A percentile compares a stretch with the other conserved stretches of the same genome.
Conservation (phyloP, 2,113 vertebrate genomes). For the Misgurnus mizolepis region DNA sequence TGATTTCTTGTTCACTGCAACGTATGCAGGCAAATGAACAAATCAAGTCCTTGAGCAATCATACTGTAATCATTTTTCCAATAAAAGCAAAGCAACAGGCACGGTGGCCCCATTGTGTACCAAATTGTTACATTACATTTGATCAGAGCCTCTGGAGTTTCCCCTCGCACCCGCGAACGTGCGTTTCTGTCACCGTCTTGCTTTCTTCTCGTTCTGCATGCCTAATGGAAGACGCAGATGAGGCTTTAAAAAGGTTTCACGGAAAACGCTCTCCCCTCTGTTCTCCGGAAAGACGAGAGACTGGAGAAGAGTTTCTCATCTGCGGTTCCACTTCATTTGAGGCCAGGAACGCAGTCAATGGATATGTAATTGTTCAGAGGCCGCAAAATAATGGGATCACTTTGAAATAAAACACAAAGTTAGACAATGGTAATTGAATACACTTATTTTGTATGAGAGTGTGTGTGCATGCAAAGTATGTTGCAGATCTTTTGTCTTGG, state of each 20-base stretch:
- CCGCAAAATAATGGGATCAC: constrained; percentile 70
- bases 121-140: constrained; percentile 22
- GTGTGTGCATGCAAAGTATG: constrained; percentile 24
- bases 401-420: constrained; percentile 68
- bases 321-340: constrained; percentile 73
- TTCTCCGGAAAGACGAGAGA: constrained; percentile 55
- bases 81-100: constrained; percentile 10
- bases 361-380: constrained; percentile 72
- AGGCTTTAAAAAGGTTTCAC: constrained; percentile 59
- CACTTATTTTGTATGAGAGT: constrained; percentile 45
- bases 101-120: constrained; percentile 9
- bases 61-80: constrained; percentile 22
- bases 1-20: neutral
- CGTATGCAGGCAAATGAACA: neutral
- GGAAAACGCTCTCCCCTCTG: constrained; percentile 38
- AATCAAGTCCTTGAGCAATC: constrained; percentile 22
- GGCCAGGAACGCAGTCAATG: constrained; percentile 64
- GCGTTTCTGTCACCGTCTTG: constrained; percentile 32
- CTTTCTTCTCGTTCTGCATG: constrained; percentile 41
- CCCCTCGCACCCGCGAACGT: neutral
- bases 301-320: constrained; percentile 64
- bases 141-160: constrained; percentile 25
- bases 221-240: constrained; percentile 46
- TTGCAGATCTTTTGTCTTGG: constrained; percentile 45
- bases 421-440: constrained; percentile 71